These are phyloP conservation scores for Sitobion miscanthi DNA, from an alignment of 1,140 invertebrate species.

Conservation along the genomic window DNA sequence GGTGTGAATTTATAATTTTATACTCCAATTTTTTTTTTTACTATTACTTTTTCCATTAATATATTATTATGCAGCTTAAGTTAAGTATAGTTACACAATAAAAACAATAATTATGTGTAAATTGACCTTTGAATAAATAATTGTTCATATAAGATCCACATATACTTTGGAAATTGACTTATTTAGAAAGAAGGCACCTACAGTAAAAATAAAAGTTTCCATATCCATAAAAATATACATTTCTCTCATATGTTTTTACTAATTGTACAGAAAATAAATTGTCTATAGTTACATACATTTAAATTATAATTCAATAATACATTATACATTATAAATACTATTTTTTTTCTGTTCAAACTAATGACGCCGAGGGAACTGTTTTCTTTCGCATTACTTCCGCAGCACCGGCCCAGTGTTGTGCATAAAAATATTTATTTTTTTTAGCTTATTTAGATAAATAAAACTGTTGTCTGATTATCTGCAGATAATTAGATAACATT, in stretches of 20 bases:
- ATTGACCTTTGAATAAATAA: neutral
- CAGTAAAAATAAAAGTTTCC: neutral
- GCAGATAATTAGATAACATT: too few species aligned
- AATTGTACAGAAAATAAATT: neutral
- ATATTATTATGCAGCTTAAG: neutral
- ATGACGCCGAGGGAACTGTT: too few species aligned
- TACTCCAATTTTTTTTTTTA: neutral
- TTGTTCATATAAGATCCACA: neutral
- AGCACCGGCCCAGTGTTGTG: too few species aligned
- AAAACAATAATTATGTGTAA: neutral
- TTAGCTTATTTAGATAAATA: too few species aligned
- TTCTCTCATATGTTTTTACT: neutral
- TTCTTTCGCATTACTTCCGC: too few species aligned
- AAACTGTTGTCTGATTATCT: too few species aligned
- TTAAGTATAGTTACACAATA: neutral
- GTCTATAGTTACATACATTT: too few species aligned
- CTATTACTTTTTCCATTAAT: neutral
- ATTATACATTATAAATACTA: too few species aligned
- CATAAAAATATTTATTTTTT: too few species aligned
- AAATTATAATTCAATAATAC: too few species aligned
- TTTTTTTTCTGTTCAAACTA: too few species aligned
- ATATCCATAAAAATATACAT: neutral
- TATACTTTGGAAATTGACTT: neutral
- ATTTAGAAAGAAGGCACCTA: too few species aligned
- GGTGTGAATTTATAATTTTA: neutral